Evolutionary conservation across 2,888 invertebrate genomes (phyloP).

Genomic region (Polydrusus cervinus): DNA sequence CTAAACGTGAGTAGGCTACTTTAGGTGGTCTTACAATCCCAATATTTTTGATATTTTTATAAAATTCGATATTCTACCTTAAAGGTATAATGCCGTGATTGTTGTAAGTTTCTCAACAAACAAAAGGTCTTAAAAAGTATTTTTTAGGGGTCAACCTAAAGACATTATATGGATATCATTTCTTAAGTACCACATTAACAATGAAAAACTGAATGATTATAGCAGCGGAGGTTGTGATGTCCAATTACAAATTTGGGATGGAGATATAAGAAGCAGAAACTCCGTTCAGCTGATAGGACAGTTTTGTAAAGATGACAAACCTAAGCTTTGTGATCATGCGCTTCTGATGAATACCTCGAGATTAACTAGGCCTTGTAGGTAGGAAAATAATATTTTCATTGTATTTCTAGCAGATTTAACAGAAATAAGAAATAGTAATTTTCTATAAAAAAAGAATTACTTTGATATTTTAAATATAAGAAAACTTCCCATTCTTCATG

Average conservation of each 20-base stretch:
- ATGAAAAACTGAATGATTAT: slow-evolving; percentile 74
- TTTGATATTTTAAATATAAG: too few species aligned
- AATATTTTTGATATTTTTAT: too few species aligned
- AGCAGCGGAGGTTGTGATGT: slow-evolving; percentile 84
- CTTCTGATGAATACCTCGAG: slow-evolving; percentile 82
- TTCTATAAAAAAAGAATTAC: too few species aligned
- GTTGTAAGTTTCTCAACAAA: too few species aligned
- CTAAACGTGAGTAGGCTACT: too few species aligned
- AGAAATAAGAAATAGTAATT: neutral
- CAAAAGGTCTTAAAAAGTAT: neutral
- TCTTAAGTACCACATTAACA: slow-evolving; percentile 85
- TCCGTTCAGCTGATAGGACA: slow-evolving; percentile 79
- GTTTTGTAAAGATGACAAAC: slow-evolving; percentile 85
- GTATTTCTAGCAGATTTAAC: too few species aligned
- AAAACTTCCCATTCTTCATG: too few species aligned
- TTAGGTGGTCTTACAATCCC: too few species aligned
- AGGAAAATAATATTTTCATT: neutral
- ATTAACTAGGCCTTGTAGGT: slow-evolving; percentile 81
- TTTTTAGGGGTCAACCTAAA: slow-evolving; percentile 80
- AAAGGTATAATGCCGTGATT: too few species aligned
- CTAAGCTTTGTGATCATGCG: slow-evolving; percentile 83
- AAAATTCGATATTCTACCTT: too few species aligned
- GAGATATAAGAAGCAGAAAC: slow-evolving; percentile 72
- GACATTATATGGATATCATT: slow-evolving; percentile 90
- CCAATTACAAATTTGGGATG: slow-evolving; percentile 83